Evolutionary conservation across 2,113 vertebrate species (phyloP).

Genomic region (Neolamprologus falcicula): DNA sequence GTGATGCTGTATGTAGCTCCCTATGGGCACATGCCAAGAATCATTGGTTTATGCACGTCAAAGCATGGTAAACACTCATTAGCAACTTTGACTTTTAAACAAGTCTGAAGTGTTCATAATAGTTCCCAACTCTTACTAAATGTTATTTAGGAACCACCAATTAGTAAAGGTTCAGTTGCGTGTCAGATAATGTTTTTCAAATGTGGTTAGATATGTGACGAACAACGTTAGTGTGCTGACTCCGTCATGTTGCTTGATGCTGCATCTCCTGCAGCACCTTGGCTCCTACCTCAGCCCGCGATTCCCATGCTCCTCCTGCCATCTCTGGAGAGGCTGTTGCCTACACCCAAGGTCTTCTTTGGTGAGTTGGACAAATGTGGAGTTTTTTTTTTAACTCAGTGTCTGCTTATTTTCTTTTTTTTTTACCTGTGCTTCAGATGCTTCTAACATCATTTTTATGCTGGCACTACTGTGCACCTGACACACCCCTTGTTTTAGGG

Average conservation of each 20-base stretch:
- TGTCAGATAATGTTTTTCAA: neutral
- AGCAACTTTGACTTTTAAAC: neutral
- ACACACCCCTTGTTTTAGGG: neutral
- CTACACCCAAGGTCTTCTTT: neutral
- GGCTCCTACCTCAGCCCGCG: fast-evolving
- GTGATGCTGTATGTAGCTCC: neutral
- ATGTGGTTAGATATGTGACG: neutral
- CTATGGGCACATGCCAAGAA: neutral
- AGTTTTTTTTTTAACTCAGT: fast-evolving
- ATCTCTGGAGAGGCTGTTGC: fast-evolving
- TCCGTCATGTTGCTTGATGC: neutral
- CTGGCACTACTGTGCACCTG: neutral
- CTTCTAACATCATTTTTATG: neutral
- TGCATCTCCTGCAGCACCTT: neutral
- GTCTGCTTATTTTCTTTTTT: neutral
- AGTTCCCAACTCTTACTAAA: neutral
- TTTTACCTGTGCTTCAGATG: neutral
- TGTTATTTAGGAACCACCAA: neutral
- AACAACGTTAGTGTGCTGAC: neutral
- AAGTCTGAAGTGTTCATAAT: neutral
- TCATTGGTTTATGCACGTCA: neutral
- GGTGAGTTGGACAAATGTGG: fast-evolving
- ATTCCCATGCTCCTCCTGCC: fast-evolving
- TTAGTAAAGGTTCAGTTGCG: neutral
- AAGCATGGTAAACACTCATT: neutral